Conservation (phyloP, 2,113 vertebrate species). For the Solea solea region DNA sequence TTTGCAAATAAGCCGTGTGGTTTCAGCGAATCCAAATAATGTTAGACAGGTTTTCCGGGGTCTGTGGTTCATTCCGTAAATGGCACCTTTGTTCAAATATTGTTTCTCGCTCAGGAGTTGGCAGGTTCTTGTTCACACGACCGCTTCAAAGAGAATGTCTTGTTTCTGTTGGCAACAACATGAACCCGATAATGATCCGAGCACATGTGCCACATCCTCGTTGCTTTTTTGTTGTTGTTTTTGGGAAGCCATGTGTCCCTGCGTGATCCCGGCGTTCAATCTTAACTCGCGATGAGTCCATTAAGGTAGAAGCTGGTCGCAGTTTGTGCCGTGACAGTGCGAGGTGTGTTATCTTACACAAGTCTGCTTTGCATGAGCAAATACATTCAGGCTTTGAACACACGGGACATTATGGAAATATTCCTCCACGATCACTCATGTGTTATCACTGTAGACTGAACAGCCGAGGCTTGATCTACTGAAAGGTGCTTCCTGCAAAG, state of each 20-base stretch:
- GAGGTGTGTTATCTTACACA: slow-evolving; percentile 29
- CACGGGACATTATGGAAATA: slow-evolving; percentile 41
- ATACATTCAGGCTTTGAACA: slow-evolving; percentile 40
- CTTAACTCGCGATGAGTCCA: slow-evolving; percentile 17
- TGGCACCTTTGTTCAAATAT: slow-evolving; percentile 43
- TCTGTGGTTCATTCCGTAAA: slow-evolving; percentile 13
- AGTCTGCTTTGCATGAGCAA: slow-evolving; percentile 20
- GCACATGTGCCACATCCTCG: background rate
- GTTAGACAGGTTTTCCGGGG: slow-evolving; percentile 1
- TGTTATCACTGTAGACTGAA: slow-evolving; percentile 5
- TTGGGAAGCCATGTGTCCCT: background rate
- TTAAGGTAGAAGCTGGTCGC: slow-evolving; percentile 29
- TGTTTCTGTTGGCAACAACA: slow-evolving; percentile 31
- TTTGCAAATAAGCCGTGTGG: no score
- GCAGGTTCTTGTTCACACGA: slow-evolving; percentile 10
- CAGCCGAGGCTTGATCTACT: background rate
- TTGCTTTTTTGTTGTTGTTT: no score
- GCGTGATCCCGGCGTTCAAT: slow-evolving; percentile 17
- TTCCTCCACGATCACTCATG: slow-evolving; percentile 17
- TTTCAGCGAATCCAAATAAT: background rate
- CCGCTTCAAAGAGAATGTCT: slow-evolving; percentile 8
- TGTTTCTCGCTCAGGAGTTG: slow-evolving; percentile 17
- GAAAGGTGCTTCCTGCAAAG: background rate
- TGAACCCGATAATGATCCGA: background rate
- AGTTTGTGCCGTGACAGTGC: slow-evolving; percentile 10